Evolutionary conservation across 64 coral and sea anemone species (phyloP), one percentile per base, ranked within the genome.

Genomic region (Exaiptasia diaphana): DNA sequence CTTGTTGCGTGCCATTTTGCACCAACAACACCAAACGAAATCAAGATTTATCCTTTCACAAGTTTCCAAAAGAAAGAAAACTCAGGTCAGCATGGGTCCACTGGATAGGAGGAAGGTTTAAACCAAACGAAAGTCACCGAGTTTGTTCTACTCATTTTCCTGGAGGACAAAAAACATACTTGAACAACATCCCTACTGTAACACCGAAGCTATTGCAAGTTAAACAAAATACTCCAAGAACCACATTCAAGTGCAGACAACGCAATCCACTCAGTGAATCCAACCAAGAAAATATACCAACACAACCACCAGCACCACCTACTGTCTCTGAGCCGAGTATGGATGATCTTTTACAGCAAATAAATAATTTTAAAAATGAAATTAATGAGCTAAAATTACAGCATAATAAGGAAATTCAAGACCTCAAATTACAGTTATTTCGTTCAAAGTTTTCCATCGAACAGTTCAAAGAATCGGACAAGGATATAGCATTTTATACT

Each of bases 41-140:
- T 76, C 61, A 57, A 5, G 71, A 90, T 59, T 69, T 90, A 40
- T 82, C 79, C 5, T 82, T 75, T 41, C 80, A 90, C 36, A 82
- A 74, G n/a, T 90, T 90, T 27, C 88, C 79, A 4, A 90, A 89
- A 26, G 79, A 56, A 26, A 83, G 83, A 68, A 76, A 54, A 38
- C 5, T 37, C 38, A 38, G 80, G 25, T 64, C 70, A 70, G 2
- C 26, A 41, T 90, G 79, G 79, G 65, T 83, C 29, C 45, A 74
- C 40, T 53, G 81, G 43, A 82, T 82, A 5, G 79, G 64, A 1
- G 30, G 67, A 44, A 75, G 75, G 49, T 68, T 90, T 69, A 33
- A 55, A 4, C 87, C 87, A 21, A 90, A 50, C 46, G 44, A 49
- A 33, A 69, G 68, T 54, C 70, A 90, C 28, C 56, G 58, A 56